Conservation (phyloP, 1,140 invertebrate species). For the Musca domestica region DNA sequence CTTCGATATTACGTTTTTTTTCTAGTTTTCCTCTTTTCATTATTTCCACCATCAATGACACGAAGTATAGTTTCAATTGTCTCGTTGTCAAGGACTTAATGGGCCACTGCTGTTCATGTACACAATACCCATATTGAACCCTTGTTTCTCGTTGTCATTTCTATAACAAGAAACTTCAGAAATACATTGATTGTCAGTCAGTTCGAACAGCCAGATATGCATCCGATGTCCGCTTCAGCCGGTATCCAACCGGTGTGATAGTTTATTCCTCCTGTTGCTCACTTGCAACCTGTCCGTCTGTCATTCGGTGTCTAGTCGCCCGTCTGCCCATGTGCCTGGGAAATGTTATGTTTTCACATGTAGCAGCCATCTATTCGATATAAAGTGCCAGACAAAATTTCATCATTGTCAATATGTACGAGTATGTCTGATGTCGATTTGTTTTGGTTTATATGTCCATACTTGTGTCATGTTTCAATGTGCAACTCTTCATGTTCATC, state of each 20-base stretch:
- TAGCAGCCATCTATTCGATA: neutral
- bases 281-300: too few relatives aligned
- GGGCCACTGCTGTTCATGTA: too few relatives aligned
- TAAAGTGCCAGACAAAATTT: slow-evolving; percentile 19
- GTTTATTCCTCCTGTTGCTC: too few relatives aligned
- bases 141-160: neutral
- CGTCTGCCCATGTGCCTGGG: too few relatives aligned
- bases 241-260: too few relatives aligned
- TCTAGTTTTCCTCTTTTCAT: too few relatives aligned
- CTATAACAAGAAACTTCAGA: neutral
- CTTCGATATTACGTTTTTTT: too few relatives aligned
- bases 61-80: neutral
- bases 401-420: slow-evolving; percentile 11
- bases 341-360: too few relatives aligned
- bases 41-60: too few relatives aligned
- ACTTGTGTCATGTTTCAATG: neutral
- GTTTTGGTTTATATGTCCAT: neutral
- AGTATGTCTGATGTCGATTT: neutral
- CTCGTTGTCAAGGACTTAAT: slow-evolving; percentile 21
- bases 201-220: neutral
- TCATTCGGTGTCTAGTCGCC: too few relatives aligned
- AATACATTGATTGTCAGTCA: slow-evolving; percentile 3
- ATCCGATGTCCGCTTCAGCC: too few relatives aligned
- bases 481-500: neutral
- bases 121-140: slow-evolving; percentile 13